Conservation (phyloP, 2,113 vertebrate species). For the Urocynchramus pylzowi region DNA sequence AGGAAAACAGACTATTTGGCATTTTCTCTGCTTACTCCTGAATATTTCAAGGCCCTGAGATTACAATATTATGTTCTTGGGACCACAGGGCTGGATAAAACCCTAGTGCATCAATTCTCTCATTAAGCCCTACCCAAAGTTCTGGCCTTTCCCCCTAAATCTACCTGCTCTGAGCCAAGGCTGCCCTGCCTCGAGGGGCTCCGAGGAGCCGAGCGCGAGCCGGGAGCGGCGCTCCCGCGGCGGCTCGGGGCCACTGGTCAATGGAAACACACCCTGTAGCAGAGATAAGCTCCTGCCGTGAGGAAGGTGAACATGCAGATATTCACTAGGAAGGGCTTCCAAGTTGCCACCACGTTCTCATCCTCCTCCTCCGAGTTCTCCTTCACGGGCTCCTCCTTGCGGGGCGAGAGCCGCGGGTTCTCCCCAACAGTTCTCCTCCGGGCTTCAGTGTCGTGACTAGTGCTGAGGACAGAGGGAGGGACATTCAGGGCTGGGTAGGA, state of each 20-base stretch:
- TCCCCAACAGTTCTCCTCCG: conserved; percentile 67
- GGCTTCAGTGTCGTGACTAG: conserved; percentile 73
- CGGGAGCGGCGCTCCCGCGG: not conserved
- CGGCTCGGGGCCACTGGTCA: conserved; percentile 54
- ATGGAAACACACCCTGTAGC: conserved; percentile 91
- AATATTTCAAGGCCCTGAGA: conserved; percentile 95
- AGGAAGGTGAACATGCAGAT: conserved; percentile 87
- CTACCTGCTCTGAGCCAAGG: conserved; percentile 50
- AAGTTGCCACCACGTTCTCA: conserved; percentile 62
- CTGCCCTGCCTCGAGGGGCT: not conserved
- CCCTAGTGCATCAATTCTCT: conserved; percentile 72
- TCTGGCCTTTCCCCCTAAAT: conserved; percentile 56
- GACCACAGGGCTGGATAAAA: conserved; percentile 75
- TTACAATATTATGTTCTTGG: conserved; percentile 77
- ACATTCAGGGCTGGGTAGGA: accelerated
- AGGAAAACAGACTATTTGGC: conserved; percentile 74
- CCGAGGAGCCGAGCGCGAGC: not conserved
- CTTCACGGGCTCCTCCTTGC: conserved; percentile 46
- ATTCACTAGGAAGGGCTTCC: conserved; percentile 86
- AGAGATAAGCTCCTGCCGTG: conserved; percentile 86
- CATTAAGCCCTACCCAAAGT: conserved; percentile 71
- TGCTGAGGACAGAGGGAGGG: conserved; percentile 30
- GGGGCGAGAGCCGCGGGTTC: not conserved
- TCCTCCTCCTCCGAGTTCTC: conserved; percentile 51
- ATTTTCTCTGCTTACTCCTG: conserved; percentile 86